phyloP scores from a whole-genome alignment of 1,140 invertebrate species.

The Chymomyza costata region DNA sequence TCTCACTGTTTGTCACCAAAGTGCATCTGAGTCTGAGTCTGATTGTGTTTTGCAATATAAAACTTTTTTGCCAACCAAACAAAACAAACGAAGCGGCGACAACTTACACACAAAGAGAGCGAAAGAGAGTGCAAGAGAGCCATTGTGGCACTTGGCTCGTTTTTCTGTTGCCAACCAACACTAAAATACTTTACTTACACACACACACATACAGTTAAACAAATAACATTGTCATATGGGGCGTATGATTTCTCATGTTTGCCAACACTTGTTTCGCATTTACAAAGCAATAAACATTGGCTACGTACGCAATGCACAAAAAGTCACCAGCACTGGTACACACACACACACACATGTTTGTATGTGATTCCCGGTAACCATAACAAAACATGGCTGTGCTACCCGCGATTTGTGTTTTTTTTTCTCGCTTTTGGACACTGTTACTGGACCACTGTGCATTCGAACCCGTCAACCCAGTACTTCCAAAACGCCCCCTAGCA shows the following conservation, averaged over 20 bases:
- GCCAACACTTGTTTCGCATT: constrained; percentile 50
- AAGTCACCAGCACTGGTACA: neutral
- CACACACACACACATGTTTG: too few species aligned
- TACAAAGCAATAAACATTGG: constrained; percentile 56
- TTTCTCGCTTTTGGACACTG: constrained; percentile 1
- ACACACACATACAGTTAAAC: constrained; percentile 32
- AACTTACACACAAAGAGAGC: constrained; percentile 7
- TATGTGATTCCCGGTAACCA: too few species aligned
- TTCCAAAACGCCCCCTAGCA: too few species aligned
- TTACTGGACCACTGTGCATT: neutral
- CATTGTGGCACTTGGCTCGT: constrained; percentile 4
- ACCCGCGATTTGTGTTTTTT: neutral
- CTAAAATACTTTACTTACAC: too few species aligned
- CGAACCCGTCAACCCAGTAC: constrained; percentile 6
- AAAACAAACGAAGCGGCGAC: constrained; percentile 30
- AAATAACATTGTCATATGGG: constrained; percentile 54
- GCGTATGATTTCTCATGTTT: constrained; percentile 61
- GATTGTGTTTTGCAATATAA: constrained; percentile 64
- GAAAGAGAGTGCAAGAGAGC: constrained; percentile 4
- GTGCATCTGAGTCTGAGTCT: constrained; percentile 62
- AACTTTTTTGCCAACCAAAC: constrained; percentile 48
- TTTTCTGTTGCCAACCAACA: too few species aligned
- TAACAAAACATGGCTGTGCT: neutral
- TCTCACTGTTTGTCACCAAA: constrained; percentile 39
- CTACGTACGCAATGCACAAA: constrained; percentile 3